Evolutionary conservation across 2,888 invertebrate species (phyloP).

Genomic region (Cataglyphis albicans): DNA sequence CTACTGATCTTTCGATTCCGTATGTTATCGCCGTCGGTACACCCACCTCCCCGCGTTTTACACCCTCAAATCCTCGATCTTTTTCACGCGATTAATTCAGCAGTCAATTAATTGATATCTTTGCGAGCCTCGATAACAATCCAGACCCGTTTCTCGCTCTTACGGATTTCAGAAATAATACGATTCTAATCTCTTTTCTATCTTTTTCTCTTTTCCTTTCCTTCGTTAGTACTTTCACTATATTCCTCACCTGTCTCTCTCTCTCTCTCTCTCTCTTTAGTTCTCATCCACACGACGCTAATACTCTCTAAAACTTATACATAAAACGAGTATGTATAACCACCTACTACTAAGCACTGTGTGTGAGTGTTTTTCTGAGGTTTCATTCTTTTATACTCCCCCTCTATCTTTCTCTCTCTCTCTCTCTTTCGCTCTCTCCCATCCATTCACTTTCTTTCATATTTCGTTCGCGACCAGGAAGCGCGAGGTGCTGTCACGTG

Average conservation of each 20-base stretch:
- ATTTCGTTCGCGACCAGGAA: slow-evolving; percentile 35
- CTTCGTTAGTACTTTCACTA: slow-evolving; percentile 23
- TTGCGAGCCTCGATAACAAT: neutral
- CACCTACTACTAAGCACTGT: slow-evolving; percentile 59
- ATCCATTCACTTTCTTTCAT: slow-evolving; percentile 19
- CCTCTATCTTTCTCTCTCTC: slow-evolving; percentile 9
- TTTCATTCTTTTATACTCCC: slow-evolving; percentile 59
- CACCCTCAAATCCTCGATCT: neutral
- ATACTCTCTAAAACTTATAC: slow-evolving; percentile 75
- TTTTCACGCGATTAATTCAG: slow-evolving; percentile 12
- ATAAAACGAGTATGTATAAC: slow-evolving; percentile 77
- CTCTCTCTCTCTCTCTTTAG: slow-evolving; percentile 47
- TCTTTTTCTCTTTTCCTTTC: neutral
- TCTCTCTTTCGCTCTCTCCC: slow-evolving; percentile 41
- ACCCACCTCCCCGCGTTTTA: neutral
- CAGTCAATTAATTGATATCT: slow-evolving; percentile 17
- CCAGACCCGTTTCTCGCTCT: slow-evolving; percentile 21
- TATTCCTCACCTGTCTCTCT: neutral
- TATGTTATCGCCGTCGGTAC: neutral
- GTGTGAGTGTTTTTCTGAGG: slow-evolving; percentile 55
- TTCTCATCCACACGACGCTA: slow-evolving; percentile 64
- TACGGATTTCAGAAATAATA: slow-evolving; percentile 15
- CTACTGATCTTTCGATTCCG: slow-evolving; percentile 9
- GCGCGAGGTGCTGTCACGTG: slow-evolving; percentile 53
- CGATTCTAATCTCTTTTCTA: neutral